These are phyloP conservation scores for Gymnosoma rotundatum DNA, from an alignment of 2,888 invertebrate species.

Conservation along the genomic window DNA sequence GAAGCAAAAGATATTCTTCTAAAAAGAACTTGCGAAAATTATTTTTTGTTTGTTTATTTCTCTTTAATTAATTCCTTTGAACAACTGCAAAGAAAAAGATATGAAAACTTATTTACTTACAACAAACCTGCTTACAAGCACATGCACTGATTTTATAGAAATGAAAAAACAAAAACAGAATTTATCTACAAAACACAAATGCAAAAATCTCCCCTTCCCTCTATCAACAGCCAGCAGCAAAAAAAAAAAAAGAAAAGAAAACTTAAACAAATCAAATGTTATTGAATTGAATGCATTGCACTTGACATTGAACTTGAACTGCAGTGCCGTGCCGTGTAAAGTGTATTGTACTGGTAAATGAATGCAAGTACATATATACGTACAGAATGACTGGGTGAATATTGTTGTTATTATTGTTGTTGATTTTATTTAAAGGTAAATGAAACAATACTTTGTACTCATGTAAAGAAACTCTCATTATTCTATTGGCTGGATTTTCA, in stretches of 20 bases:
- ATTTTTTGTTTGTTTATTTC: too few relatives aligned
- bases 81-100: conserved; percentile 1
- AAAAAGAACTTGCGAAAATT: too few relatives aligned
- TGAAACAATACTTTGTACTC: conserved; percentile 13
- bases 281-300: conserved; percentile 72
- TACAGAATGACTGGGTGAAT: conserved; percentile 17
- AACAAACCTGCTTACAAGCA: conserved; percentile 5
- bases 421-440: conserved; percentile 26
- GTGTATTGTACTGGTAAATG: conserved; percentile 58
- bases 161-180: conserved; percentile 2
- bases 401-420: background rate
- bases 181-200: conserved; percentile 33
- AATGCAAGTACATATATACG: conserved; percentile 11
- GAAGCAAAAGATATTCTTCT: too few relatives aligned
- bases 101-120: conserved; percentile 31
- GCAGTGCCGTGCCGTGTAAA: conserved; percentile 72
- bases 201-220: background rate
- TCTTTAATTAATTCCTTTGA: conserved; percentile 5
- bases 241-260: background rate
- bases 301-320: conserved; percentile 81
- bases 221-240: background rate
- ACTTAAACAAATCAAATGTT: conserved; percentile 26
- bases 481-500: background rate
- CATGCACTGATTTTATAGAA: conserved; percentile 21
- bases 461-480: background rate